Conservation (phyloP, 2,797 vertebrate genomes). For the Columba guinea region DNA sequence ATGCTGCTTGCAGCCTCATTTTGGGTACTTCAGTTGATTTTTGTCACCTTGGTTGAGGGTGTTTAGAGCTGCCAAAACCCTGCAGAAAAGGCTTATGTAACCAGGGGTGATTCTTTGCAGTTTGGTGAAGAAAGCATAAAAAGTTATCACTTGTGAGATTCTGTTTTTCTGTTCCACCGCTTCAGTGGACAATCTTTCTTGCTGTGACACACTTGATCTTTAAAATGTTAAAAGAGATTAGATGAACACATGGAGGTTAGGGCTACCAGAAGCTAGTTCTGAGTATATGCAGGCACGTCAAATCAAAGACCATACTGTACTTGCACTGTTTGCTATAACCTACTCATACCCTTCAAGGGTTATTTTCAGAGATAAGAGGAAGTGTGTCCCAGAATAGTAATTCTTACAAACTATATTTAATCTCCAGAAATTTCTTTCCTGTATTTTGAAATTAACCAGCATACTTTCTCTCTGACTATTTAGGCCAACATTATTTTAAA, state of each 20-base stretch:
- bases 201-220: neutral
- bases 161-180: neutral
- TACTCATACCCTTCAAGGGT: neutral
- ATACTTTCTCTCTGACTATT: constrained; percentile 36
- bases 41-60: neutral
- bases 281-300: accelerated
- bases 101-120: neutral
- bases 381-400: neutral
- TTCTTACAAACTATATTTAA: constrained; percentile 31
- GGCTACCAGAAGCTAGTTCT: neutral
- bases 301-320: neutral
- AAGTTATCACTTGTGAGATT: neutral
- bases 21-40: neutral
- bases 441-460: constrained; percentile 17
- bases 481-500: neutral
- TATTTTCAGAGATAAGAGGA: constrained; percentile 33
- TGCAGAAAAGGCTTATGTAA: neutral
- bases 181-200: neutral
- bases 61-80: neutral
- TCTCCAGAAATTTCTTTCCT: neutral
- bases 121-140: neutral
- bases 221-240: neutral
- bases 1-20: neutral
- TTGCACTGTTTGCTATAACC: neutral
- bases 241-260: neutral